These are phyloP conservation scores for Lemur catta DNA, from an alignment of 2,797 vertebrate species.

Conservation along the genomic window DNA sequence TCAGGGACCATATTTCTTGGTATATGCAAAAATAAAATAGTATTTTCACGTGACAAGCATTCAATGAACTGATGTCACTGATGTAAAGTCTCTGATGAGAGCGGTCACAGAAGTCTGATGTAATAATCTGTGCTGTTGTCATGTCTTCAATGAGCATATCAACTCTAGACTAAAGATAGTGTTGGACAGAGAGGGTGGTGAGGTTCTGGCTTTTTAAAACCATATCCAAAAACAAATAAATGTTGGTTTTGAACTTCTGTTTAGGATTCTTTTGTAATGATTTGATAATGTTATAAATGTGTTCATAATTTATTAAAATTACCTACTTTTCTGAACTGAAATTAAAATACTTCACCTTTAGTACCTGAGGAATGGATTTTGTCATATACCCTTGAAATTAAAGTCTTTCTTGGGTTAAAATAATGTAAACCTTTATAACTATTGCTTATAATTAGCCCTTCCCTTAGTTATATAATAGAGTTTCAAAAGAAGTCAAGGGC, in stretches of 20 bases:
- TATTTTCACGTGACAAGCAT: neutral
- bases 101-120: neutral
- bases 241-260: neutral
- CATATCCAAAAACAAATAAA: neutral
- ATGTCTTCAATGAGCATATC: neutral
- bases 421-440: neutral
- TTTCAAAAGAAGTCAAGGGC: neutral
- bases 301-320: conserved; percentile 23
- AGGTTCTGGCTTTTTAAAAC: neutral
- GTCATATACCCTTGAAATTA: neutral
- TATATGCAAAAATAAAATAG: neutral
- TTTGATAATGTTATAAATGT: neutral
- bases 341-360: neutral
- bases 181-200: neutral
- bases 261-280: conserved; percentile 31
- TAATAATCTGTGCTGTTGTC: neutral
- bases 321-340: conserved; percentile 11
- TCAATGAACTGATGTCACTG: neutral
- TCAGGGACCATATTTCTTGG: neutral
- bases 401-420: conserved; percentile 19
- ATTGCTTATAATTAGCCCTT: neutral
- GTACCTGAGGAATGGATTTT: neutral
- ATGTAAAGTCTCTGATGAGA: neutral
- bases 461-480: neutral
- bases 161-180: neutral